Evolutionary conservation across 2,797 vertebrate species (phyloP).

Genomic region (Pseudochaenichthys georgianus): DNA sequence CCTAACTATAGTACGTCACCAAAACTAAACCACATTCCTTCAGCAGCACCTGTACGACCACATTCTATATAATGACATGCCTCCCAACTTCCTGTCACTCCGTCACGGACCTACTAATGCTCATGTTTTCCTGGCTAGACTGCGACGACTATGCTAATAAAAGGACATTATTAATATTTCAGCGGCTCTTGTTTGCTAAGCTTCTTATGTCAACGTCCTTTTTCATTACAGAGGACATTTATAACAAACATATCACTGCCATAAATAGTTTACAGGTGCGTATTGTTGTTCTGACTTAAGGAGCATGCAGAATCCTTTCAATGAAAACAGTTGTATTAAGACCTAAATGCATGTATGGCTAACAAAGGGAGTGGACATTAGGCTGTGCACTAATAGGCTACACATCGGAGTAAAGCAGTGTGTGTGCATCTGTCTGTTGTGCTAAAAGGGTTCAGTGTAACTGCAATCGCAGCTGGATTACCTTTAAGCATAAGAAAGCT

Average conservation of each 20-base stretch:
- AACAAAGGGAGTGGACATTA: not conserved
- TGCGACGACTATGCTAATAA: not conserved
- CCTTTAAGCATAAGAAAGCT: not conserved
- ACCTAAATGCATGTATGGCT: not conserved
- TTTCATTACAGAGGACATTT: not conserved
- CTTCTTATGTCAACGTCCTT: too few species aligned
- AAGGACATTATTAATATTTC: not conserved
- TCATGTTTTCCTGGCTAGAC: not conserved
- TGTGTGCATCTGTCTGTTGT: not conserved
- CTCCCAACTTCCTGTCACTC: not conserved
- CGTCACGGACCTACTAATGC: not conserved
- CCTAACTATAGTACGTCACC: not conserved
- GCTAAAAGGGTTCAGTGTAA: not conserved
- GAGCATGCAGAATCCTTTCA: not conserved
- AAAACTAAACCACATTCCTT: not conserved
- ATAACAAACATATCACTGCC: not conserved
- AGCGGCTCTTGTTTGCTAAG: too few species aligned
- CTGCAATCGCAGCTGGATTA: not conserved
- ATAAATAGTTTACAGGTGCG: too few species aligned
- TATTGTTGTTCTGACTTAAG: not conserved
- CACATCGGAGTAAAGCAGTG: not conserved
- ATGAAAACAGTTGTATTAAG: not conserved
- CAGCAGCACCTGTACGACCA: not conserved
- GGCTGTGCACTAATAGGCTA: too few species aligned
- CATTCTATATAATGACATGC: slow-evolving; percentile 1